Percentiles rank a stretch among this genome's conserved stretches.
phyloP scores from a whole-genome alignment of 2,888 invertebrate species.

The Acanthoscelides obtectus region DNA sequence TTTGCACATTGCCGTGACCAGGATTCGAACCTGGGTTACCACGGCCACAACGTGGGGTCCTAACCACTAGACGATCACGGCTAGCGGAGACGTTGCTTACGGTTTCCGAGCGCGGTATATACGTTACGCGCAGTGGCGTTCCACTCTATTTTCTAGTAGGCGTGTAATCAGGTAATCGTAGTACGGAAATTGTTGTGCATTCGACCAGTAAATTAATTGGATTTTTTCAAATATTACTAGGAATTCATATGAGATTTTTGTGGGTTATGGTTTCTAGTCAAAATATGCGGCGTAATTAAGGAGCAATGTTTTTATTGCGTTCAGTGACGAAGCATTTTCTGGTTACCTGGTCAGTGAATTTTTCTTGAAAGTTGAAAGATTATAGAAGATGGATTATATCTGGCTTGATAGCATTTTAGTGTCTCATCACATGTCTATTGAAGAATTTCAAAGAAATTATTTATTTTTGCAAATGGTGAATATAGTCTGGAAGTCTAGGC shows the following conservation, averaged over 20 bases:
- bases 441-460: no score
- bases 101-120: background rate
- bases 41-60: conserved; percentile 58
- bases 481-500: no score
- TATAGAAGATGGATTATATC: no score
- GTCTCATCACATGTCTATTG: no score
- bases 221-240: background rate
- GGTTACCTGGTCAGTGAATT: no score
- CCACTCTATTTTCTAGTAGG: no score
- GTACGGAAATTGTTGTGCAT: background rate
- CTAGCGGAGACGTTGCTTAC: conserved; percentile 19
- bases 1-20: conserved; percentile 48
- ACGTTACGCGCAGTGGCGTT: background rate
- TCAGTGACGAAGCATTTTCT: no score
- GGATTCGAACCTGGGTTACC: conserved; percentile 61
- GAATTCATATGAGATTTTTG: background rate
- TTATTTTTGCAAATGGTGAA: no score
- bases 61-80: conserved; percentile 46
- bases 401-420: no score
- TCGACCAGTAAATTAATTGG: background rate
- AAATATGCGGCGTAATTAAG: background rate
- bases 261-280: background rate
- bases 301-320: no score
- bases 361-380: no score
- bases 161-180: no score